Base-by-base conservation (phyloP, 1,140 invertebrate species). In the Phenacoccus solenopsis region DNA sequence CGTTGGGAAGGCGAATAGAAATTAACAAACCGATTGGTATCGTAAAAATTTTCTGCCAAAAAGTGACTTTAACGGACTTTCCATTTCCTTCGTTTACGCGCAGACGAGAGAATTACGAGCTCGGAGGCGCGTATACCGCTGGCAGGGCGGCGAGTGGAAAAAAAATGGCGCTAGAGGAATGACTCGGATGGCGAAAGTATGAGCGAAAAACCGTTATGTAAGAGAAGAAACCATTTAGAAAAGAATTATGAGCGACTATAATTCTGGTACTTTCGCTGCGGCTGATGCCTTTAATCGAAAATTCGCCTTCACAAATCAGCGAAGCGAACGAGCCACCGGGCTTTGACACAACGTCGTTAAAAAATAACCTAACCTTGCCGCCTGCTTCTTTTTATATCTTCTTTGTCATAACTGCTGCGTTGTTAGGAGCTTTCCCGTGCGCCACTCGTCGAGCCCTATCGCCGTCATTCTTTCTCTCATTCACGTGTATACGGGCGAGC, bases 151-250 rank as follows among this genome's bases (percentile, higher is more conserved):
- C 9, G n/a, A n/a, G n/a, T 20, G 4, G 25, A 64, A 27, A 64
- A 64, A 27, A 64, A 64, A 64, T 25, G 59, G 21, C 59, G 59
- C 21, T 24, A 64, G 59, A 64, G 20, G 59, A 64, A 64, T 64
- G 59, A 64, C 59, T 64, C 22, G 22, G 20, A 64, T 64, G 59
- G 59, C 59, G 25, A 64, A 64, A 64, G 59, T 64, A 64, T 64
- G 59, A 64, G 59, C 59, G 59, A 64, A 64, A 64, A 64, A 64
- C 59, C 59, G 59, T 64, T 64, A 64, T 64, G 59, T 64, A 64
- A 64, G 59, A 27, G 25, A n/a, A 64, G 59, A 64, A 64, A 64
- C 59, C 59, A 64, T 64, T 64, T 64, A 64, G 59, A 64, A 64
- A 64, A 64, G 59, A 64, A 64, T 64, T 64, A 64, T 64, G 59